Conservation (phyloP, 2,888 invertebrate genomes). For the Mythimna pallens region DNA sequence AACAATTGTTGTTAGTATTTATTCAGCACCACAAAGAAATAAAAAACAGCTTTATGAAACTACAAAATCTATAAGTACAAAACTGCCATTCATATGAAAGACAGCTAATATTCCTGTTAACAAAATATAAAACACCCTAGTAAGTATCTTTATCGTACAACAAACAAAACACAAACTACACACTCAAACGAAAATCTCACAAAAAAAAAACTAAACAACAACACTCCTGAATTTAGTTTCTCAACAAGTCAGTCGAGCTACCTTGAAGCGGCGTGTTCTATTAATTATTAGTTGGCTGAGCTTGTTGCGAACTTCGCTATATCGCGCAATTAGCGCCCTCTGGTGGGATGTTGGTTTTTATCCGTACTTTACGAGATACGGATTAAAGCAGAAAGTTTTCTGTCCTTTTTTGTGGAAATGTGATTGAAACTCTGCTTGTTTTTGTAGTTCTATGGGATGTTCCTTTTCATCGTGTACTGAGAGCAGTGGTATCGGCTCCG, state of each 20-base stretch:
- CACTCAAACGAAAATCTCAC: not conserved
- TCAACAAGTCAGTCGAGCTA: slow-evolving; percentile 45
- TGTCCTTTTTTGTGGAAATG: slow-evolving; percentile 3
- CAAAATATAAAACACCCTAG: too few species aligned
- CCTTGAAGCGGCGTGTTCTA: slow-evolving; percentile 60
- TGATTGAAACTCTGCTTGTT: slow-evolving; percentile 1
- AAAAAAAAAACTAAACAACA: slow-evolving; percentile 27
- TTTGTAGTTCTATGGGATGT: not conserved
- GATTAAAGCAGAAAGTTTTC: slow-evolving; percentile 13
- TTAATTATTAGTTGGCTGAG: slow-evolving; percentile 64
- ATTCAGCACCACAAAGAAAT: too few species aligned
- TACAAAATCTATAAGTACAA: too few species aligned
- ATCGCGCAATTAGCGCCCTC: slow-evolving; percentile 58
- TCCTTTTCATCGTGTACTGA: not conserved
- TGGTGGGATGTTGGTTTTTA: slow-evolving; percentile 54
- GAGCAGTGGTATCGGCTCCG: too few species aligned
- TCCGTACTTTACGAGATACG: slow-evolving; percentile 29
- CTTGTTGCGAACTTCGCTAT: slow-evolving; percentile 59
- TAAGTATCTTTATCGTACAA: not conserved
- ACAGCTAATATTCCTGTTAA: too few species aligned
- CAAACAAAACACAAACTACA: slow-evolving; percentile 16
- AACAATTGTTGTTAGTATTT: too few species aligned
- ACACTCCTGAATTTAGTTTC: slow-evolving; percentile 44
- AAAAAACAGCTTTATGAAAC: too few species aligned
- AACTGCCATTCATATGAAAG: too few species aligned